phyloP scores from a whole-genome alignment of 1,140 invertebrate genomes.

The Drosophila prosaltans region DNA sequence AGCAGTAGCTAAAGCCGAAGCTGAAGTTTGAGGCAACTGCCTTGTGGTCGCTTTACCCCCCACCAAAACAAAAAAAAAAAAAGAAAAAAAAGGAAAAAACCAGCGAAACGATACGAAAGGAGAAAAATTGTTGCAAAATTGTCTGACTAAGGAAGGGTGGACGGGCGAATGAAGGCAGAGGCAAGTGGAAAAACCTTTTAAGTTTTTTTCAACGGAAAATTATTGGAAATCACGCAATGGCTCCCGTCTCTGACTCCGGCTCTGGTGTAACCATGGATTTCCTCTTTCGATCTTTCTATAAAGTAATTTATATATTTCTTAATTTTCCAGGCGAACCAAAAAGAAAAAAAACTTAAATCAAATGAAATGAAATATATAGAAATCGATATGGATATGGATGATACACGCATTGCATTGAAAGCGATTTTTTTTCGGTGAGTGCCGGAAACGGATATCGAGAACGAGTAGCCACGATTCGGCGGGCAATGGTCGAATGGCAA shows the following conservation, averaged over 20 bases:
- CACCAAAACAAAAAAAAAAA: slow-evolving; percentile 17
- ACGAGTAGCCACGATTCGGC: slow-evolving; percentile 16
- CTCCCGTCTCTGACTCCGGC: slow-evolving; percentile 9
- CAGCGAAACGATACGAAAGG: not conserved
- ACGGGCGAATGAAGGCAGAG: not conserved
- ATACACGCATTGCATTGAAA: slow-evolving; percentile 58
- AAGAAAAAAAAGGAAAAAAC: not conserved
- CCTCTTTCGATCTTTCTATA: not conserved
- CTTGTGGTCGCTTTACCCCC: slow-evolving; percentile 26
- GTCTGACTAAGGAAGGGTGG: slow-evolving; percentile 24
- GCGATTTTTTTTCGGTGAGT: slow-evolving; percentile 42
- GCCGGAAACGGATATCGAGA: slow-evolving; percentile 69
- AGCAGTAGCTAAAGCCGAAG: not conserved
- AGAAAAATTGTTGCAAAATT: slow-evolving; percentile 57
- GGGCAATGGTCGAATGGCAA: not conserved
- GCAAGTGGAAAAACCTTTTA: slow-evolving; percentile 52
- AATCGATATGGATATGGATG: slow-evolving; percentile 52
- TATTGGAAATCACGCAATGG: slow-evolving; percentile 44
- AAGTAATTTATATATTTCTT: slow-evolving; percentile 24
- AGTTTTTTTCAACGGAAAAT: slow-evolving; percentile 18
- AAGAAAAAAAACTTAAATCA: slow-evolving; percentile 3
- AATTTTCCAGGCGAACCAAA: slow-evolving; percentile 26
- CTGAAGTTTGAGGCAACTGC: slow-evolving; percentile 41
- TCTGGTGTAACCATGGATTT: slow-evolving; percentile 24
- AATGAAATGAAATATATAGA: slow-evolving; percentile 12